These are phyloP conservation scores for Diarsia dahlii DNA, from an alignment of 2,888 invertebrate genomes.

Conservation along the genomic window DNA sequence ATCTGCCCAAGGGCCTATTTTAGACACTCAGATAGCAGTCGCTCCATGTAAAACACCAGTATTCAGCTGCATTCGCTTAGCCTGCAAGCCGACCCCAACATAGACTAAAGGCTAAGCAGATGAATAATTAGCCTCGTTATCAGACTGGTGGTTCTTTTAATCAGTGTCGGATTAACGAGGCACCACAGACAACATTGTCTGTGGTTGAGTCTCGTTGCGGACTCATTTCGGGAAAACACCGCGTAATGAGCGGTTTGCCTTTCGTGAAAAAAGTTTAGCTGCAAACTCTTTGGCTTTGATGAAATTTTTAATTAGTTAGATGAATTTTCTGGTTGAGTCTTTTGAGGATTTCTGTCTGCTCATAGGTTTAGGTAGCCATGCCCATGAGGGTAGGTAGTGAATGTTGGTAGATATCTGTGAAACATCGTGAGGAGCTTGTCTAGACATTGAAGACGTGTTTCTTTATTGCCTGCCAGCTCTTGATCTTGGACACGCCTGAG, in stretches of 20 bases:
- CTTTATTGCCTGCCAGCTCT: too few species aligned
- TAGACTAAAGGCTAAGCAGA: not conserved
- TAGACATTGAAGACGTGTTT: too few species aligned
- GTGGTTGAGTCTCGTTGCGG: conserved; percentile 22
- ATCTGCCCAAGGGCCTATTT: too few species aligned
- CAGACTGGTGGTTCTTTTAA: conserved; percentile 22
- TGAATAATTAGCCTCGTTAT: conserved; percentile 7
- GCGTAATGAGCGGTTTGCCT: conserved; percentile 37
- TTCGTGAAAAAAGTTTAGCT: not conserved
- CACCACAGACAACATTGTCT: conserved; percentile 2
- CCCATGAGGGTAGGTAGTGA: too few species aligned
- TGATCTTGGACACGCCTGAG: too few species aligned
- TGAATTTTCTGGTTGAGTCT: not conserved
- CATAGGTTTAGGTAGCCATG: too few species aligned
- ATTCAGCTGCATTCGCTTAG: not conserved
- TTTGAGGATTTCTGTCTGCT: too few species aligned
- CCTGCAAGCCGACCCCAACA: not conserved
- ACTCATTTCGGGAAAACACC: conserved; percentile 38
- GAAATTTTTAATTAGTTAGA: not conserved
- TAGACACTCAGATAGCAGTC: not conserved
- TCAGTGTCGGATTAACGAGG: conserved; percentile 27
- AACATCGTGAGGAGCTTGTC: too few species aligned
- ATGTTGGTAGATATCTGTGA: too few species aligned
- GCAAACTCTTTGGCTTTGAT: not conserved
- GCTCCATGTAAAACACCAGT: not conserved